Conservation (phyloP, 2,113 vertebrate species). For the Pachyramphus minor region DNA sequence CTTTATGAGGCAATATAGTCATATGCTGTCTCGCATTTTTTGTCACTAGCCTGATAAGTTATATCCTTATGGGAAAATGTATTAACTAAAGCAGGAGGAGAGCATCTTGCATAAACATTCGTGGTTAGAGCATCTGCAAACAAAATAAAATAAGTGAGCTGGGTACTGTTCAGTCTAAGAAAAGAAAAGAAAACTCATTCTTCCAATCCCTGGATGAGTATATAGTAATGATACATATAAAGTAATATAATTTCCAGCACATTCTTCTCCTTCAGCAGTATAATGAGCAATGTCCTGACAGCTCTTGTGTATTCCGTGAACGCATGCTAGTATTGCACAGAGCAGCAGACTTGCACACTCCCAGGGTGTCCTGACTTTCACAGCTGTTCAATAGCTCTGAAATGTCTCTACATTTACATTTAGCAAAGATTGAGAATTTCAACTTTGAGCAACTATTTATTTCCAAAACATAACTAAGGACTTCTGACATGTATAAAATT, state of each 20-base stretch:
- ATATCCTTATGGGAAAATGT: not conserved
- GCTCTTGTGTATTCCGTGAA: not conserved
- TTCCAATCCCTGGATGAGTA: not conserved
- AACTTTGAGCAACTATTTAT: not conserved
- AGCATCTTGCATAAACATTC: not conserved
- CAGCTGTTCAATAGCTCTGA: not conserved
- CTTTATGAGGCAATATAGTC: not conserved
- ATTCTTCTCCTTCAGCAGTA: not conserved
- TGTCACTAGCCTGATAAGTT: not conserved
- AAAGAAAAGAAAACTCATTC: not conserved
- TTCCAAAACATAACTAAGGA: not conserved
- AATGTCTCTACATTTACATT: not conserved
- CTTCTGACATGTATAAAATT: not conserved
- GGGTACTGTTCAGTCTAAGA: not conserved
- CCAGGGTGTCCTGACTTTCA: not conserved
- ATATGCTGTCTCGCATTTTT: not conserved
- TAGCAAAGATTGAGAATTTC: not conserved
- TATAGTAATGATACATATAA: not conserved
- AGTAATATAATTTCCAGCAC: not conserved
- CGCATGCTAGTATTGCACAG: not conserved
- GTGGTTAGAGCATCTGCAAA: not conserved
- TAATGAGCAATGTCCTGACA: not conserved
- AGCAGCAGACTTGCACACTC: not conserved
- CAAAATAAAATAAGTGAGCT: not conserved
- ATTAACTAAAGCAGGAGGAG: not conserved